Conservation (phyloP, 1,140 invertebrate genomes). For the Ceratina japonica region DNA sequence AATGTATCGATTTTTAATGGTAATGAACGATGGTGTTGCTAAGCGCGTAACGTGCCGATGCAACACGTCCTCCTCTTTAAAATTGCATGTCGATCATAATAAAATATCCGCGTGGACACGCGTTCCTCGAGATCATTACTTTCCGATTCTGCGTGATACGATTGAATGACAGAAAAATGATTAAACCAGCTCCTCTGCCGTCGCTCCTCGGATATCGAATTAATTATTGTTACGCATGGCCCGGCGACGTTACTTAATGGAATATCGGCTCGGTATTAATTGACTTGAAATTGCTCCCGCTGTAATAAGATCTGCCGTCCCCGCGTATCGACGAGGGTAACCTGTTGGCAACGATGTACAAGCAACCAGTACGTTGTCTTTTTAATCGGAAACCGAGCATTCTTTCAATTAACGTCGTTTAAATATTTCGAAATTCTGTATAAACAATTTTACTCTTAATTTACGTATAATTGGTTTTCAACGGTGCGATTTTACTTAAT, state of each 20-base stretch:
- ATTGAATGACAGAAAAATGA: neutral
- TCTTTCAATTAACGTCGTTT: too few species aligned
- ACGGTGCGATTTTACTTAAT: too few species aligned
- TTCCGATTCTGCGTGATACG: conserved; percentile 33
- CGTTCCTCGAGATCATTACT: conserved; percentile 29
- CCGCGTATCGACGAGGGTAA: neutral
- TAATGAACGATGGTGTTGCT: conserved; percentile 21
- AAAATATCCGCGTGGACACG: conserved; percentile 17
- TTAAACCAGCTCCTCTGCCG: too few species aligned
- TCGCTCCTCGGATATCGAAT: neutral
- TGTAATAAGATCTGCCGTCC: neutral
- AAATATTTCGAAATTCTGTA: too few species aligned
- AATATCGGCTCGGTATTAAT: neutral
- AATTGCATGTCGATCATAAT: conserved; percentile 15
- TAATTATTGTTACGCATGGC: neutral
- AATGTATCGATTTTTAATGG: neutral
- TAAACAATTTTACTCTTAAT: too few species aligned
- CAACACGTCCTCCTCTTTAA: conserved; percentile 32
- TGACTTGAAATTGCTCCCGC: neutral
- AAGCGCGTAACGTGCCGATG: conserved; percentile 10
- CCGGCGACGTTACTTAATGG: neutral
- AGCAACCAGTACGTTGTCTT: neutral
- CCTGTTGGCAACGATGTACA: neutral
- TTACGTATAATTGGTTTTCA: too few species aligned
- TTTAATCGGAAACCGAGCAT: neutral